Evolutionary conservation across 2,113 vertebrate genomes (phyloP).

Genomic region (Gobio gobio): DNA sequence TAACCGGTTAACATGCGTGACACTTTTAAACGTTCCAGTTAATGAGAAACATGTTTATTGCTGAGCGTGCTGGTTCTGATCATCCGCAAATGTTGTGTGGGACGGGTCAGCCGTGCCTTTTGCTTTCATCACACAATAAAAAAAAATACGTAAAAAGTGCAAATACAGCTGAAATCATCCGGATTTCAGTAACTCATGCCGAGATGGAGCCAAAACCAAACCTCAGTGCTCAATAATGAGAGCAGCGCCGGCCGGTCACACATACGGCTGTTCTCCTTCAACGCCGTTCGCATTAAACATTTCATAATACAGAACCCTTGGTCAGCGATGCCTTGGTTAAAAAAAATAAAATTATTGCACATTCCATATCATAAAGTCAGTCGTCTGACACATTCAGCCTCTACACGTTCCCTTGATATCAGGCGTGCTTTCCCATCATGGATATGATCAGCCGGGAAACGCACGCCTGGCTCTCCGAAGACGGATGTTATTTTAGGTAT

Average conservation of each 20-base stretch:
- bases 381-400: conserved; percentile 7
- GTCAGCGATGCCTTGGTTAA: neutral
- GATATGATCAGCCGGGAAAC: neutral
- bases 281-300: neutral
- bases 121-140: conserved; percentile 2
- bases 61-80: conserved; percentile 8
- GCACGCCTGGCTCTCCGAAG: neutral
- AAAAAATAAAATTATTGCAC: conserved; percentile 46
- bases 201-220: neutral
- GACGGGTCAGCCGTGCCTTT: neutral
- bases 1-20: too few relatives aligned
- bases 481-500: neutral
- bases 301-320: conserved; percentile 17
- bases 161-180: conserved; percentile 31
- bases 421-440: neutral
- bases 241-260: neutral
- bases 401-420: neutral
- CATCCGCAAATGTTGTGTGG: conserved; percentile 3
- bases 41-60: conserved; percentile 21
- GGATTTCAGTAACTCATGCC: neutral
- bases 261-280: conserved; percentile 46
- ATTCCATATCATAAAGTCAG: conserved; percentile 29
- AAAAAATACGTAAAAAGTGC: conserved; percentile 9
- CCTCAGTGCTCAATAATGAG: neutral
- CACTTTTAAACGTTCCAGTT: conserved; percentile 3